Evolutionary conservation across 1,140 invertebrate species (phyloP).

Genomic region (Trichonephila clavata): DNA sequence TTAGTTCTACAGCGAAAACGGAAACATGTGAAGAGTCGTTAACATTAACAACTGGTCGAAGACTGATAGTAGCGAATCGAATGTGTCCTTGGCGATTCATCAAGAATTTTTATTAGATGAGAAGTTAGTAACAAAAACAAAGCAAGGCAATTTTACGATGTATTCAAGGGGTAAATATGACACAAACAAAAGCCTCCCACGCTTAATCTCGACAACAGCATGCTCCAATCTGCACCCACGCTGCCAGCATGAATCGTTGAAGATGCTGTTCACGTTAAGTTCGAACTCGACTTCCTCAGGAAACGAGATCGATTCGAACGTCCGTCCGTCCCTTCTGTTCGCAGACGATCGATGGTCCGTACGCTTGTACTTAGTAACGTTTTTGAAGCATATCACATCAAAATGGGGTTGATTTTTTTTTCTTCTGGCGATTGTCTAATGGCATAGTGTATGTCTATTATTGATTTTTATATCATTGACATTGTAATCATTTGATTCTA

Average conservation of each 20-base stretch:
- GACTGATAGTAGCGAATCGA: neutral
- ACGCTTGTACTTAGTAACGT: conserved; percentile 13
- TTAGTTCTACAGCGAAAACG: too few species aligned
- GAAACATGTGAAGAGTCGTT: neutral
- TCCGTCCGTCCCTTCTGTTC: neutral
- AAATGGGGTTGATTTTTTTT: neutral
- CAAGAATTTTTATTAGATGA: conserved; percentile 8
- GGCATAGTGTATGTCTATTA: neutral
- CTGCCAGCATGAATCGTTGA: neutral
- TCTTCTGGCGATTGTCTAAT: neutral
- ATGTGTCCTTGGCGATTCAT: conserved; percentile 9
- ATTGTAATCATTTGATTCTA: neutral
- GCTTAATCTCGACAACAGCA: conserved; percentile 4
- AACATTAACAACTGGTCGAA: neutral
- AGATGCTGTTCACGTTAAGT: neutral
- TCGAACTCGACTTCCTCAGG: conserved; percentile 3
- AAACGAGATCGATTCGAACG: conserved; percentile 30
- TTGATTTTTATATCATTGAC: conserved; percentile 1
- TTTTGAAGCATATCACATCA: conserved; percentile 18
- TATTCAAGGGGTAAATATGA: neutral
- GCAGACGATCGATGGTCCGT: conserved; percentile 38
- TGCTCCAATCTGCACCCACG: neutral
- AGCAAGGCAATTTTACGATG: neutral
- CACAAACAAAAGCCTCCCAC: conserved; percentile 6
- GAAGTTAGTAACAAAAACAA: neutral